phyloP scores from a whole-genome alignment of 2,797 vertebrate species.

The Falco columbarius region DNA sequence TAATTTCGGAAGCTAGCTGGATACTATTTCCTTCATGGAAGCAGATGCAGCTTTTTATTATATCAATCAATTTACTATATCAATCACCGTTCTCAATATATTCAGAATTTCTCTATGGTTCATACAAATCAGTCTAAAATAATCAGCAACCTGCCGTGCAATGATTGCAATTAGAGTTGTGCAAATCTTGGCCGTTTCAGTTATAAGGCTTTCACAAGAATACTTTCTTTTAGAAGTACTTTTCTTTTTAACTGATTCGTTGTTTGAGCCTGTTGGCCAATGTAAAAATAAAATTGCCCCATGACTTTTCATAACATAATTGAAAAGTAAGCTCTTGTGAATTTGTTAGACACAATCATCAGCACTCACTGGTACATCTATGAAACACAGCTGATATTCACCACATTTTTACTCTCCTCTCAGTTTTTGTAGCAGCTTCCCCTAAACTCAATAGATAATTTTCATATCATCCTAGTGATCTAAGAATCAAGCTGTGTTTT shows the following conservation, averaged over 20 bases:
- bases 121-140: constrained; percentile 55
- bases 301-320: neutral
- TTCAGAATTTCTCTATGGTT: constrained; percentile 36
- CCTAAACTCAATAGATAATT: neutral
- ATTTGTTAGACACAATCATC: neutral
- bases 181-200: constrained; percentile 42
- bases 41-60: neutral
- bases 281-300: neutral
- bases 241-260: constrained; percentile 42
- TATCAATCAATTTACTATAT: constrained; percentile 59
- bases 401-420: neutral
- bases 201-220: neutral
- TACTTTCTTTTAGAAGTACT: constrained; percentile 17
- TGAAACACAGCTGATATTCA: neutral
- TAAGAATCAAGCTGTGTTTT: neutral
- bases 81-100: constrained; percentile 25
- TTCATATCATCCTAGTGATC: neutral
- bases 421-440: neutral
- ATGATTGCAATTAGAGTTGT: constrained; percentile 59
- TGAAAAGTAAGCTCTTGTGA: neutral
- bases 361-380: neutral
- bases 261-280: neutral
- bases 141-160: constrained; percentile 53
- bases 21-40: constrained; percentile 25
- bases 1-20: neutral